A percentile compares a stretch with the other conserved stretches of the same genome.
Evolutionary conservation across 92 coral and sea anemone species (phyloP).

Genomic region (Palythoa grandiflora): DNA sequence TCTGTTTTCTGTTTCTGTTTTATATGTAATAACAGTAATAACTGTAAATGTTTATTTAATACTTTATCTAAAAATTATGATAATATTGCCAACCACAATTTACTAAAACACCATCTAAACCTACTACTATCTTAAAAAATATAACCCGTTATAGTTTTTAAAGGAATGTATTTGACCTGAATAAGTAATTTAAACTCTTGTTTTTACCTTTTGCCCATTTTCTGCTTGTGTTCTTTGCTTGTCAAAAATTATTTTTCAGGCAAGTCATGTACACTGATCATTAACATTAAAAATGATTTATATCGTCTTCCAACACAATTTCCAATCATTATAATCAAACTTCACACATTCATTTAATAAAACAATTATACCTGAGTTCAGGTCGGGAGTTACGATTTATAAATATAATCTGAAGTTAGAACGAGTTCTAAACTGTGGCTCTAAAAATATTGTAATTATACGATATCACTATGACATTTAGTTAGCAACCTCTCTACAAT

Average conservation of each 20-base stretch:
- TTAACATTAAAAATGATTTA: constrained; percentile 18
- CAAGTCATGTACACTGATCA: constrained; percentile 12
- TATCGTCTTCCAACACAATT: constrained; percentile 1
- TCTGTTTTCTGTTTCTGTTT: neutral
- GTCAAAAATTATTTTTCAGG: constrained; percentile 14
- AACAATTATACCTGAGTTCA: neutral
- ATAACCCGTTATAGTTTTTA: neutral
- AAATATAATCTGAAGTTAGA: neutral
- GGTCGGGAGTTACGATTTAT: neutral
- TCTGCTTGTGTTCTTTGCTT: constrained; percentile 15
- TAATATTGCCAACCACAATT: neutral
- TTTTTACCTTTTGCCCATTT: constrained; percentile 22
- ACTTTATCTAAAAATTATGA: neutral
- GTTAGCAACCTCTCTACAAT: neutral
- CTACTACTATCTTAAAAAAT: too few relatives aligned
- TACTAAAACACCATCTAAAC: neutral
- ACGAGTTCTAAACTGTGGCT: neutral
- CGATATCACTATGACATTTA: neutral
- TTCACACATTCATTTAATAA: constrained; percentile 12
- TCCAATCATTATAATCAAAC: constrained; percentile 12
- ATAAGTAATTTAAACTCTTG: constrained; percentile 20
- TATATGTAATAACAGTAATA: neutral
- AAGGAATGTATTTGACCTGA: constrained; percentile 5
- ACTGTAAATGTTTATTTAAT: neutral
- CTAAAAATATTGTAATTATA: neutral